Percentiles rank a stretch among this genome's conserved stretches.
phyloP scores from a whole-genome alignment of 2,113 vertebrate species.

The Myotis brandtii region DNA sequence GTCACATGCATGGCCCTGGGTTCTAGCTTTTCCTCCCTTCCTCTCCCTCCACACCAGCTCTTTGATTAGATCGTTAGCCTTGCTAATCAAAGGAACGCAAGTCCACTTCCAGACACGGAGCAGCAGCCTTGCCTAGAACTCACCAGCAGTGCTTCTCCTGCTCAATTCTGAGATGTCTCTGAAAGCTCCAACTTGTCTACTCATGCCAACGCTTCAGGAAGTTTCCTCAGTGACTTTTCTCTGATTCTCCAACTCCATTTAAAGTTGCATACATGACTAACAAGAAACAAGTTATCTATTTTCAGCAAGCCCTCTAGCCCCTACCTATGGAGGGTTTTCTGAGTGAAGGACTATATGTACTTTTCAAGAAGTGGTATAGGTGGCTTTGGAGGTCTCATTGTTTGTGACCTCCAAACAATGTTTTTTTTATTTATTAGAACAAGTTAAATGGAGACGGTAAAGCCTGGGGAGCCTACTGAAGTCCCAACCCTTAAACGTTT shows the following conservation, averaged over 20 bases:
- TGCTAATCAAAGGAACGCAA: neutral
- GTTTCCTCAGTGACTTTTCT: neutral
- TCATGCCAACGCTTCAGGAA: neutral
- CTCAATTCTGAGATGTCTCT: neutral
- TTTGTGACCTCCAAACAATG: too few relatives aligned
- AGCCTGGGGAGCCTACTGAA: neutral
- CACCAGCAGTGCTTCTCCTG: neutral
- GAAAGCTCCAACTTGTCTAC: neutral
- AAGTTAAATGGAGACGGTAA: neutral
- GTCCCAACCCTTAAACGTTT: neutral
- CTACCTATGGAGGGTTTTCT: neutral
- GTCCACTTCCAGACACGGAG: neutral
- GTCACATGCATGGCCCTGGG: fast-evolving
- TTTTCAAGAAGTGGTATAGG: neutral
- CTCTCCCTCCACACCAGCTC: neutral
- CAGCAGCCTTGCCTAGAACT: neutral
- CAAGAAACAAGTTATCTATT: neutral
- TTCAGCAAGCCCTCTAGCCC: neutral
- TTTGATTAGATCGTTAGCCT: neutral
- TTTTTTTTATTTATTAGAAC: neutral
- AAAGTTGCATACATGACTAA: neutral
- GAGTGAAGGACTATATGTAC: neutral
- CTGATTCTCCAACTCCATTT: neutral
- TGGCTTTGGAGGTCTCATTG: neutral
- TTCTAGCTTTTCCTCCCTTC: neutral